Conservation (phyloP, 2,113 vertebrate species). For the Aviceda subcristata region DNA sequence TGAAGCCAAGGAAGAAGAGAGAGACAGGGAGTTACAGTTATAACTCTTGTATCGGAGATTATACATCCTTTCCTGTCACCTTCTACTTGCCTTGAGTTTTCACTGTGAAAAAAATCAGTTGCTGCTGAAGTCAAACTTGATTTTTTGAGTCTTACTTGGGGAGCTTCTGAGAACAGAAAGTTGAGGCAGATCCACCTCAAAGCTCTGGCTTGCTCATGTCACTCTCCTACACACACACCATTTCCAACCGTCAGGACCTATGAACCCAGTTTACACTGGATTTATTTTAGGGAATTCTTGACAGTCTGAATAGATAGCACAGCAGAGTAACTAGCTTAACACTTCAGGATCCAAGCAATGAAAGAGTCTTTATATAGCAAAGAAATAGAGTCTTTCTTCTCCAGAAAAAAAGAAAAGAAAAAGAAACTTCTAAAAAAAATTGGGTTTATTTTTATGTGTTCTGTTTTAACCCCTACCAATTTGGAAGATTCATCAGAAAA, state of each 20-base stretch:
- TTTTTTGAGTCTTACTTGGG: not conserved
- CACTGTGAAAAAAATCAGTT: not conserved
- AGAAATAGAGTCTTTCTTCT: not conserved
- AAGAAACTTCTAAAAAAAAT: not conserved
- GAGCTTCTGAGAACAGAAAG: not conserved
- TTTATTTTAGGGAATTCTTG: constrained; percentile 1
- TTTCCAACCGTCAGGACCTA: not conserved
- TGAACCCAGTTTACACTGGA: not conserved
- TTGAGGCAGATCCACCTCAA: not conserved
- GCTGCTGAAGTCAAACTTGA: not conserved
- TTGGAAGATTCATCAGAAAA: not conserved
- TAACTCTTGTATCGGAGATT: not conserved
- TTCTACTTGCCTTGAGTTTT: not conserved
- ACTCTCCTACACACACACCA: rapidly evolving
- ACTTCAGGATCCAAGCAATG: not conserved
- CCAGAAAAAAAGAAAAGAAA: not conserved
- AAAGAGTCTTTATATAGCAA: not conserved
- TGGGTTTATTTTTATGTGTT: not conserved
- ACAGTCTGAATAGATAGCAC: not conserved
- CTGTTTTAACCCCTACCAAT: not conserved
- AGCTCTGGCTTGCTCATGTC: not conserved
- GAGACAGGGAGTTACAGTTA: not conserved
- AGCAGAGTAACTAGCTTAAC: not conserved
- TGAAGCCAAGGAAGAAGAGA: not conserved
- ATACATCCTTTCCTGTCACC: not conserved